Conservation (phyloP, 2,888 invertebrate species). For the Halocaridina rubra region DNA sequence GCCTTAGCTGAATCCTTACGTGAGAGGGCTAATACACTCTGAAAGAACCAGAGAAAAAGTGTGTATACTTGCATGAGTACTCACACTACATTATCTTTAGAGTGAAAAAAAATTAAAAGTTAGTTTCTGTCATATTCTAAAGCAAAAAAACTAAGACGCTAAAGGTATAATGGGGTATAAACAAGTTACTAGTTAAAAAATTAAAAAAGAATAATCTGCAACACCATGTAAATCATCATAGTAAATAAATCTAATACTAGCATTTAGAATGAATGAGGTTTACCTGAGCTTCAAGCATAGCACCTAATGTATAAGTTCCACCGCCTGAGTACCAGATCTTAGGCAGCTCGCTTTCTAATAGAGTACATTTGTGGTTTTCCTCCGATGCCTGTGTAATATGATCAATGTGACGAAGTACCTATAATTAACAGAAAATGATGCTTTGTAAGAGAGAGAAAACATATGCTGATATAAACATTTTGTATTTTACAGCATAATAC, state of each 20-base stretch:
- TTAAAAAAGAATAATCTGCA: too few species aligned
- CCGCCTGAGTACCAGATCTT: slow-evolving; percentile 76
- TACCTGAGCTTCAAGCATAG: slow-evolving; percentile 76
- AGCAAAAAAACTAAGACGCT: too few species aligned
- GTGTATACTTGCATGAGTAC: background rate
- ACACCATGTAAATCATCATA: too few species aligned
- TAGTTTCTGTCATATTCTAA: too few species aligned
- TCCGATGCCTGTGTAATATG: slow-evolving; percentile 72
- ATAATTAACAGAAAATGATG: background rate
- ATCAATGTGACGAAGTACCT: slow-evolving; percentile 72
- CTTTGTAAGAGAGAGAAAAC: background rate
- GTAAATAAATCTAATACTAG: too few species aligned
- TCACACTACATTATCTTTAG: too few species aligned
- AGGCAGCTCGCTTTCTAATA: slow-evolving; percentile 75
- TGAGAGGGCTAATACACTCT: slow-evolving; percentile 71
- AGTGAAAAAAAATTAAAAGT: too few species aligned
- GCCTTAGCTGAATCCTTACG: slow-evolving; percentile 71
- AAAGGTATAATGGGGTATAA: too few species aligned
- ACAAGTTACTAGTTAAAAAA: too few species aligned
- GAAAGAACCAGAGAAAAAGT: slow-evolving; percentile 64
- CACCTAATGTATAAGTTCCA: slow-evolving; percentile 78
- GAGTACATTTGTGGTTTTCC: slow-evolving; percentile 75
- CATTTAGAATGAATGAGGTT: too few species aligned
- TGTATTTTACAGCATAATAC: too few species aligned
- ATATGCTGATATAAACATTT: too few species aligned